Percentiles rank a stretch among this genome's conserved stretches.
phyloP scores from a whole-genome alignment of 1,140 invertebrate species.

The Drosophila prosaltans region DNA sequence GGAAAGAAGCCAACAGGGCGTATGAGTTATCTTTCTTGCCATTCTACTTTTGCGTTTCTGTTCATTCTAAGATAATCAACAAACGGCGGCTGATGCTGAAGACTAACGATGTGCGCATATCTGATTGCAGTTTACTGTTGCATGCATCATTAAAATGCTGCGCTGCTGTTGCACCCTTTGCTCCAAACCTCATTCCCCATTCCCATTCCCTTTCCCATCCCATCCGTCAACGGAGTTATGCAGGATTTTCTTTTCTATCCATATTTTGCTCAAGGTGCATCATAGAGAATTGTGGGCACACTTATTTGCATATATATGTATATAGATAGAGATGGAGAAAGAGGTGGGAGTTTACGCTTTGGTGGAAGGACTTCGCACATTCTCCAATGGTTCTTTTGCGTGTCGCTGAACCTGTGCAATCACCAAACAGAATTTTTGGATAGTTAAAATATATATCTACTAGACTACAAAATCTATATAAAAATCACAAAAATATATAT shows the following conservation, averaged over 20 bases:
- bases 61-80: constrained; percentile 81
- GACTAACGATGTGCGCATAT: constrained; percentile 81
- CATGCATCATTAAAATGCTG: constrained; percentile 80
- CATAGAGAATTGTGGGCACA: constrained; percentile 40
- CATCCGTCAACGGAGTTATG: too few species aligned
- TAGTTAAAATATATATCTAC: constrained; percentile 16
- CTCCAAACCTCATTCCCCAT: constrained; percentile 44
- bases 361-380: background rate
- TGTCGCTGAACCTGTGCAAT: constrained; percentile 66
- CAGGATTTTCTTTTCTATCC: constrained; percentile 74
- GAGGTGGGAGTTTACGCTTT: constrained; percentile 23
- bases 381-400: constrained; percentile 48
- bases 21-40: constrained; percentile 78
- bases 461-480: too few species aligned
- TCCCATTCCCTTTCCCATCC: constrained; percentile 31
- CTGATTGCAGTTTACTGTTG: constrained; percentile 81
- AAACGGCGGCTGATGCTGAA: constrained; percentile 80
- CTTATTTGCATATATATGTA: constrained; percentile 73
- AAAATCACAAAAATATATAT: too few species aligned
- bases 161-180: constrained; percentile 50
- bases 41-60: constrained; percentile 30
- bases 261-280: constrained; percentile 74
- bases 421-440: background rate
- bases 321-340: background rate
- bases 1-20: constrained; percentile 61